Percentiles rank a stretch among this genome's conserved stretches.
Evolutionary conservation across 2,888 invertebrate species (phyloP).

Genomic region (Venusia cambrica): DNA sequence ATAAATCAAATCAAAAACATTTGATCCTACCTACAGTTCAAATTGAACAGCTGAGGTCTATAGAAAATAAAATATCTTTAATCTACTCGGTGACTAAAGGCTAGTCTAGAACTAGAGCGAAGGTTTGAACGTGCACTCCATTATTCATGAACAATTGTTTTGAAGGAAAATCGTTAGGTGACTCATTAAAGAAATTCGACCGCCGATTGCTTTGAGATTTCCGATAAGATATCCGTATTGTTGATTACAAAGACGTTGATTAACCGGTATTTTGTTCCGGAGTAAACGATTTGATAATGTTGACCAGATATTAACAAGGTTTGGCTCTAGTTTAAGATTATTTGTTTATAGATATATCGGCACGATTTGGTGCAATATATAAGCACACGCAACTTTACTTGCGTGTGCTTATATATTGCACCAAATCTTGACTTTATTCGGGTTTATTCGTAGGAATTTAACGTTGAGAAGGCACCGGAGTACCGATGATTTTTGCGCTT

Average conservation of each 20-base stretch:
- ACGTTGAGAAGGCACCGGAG: too few relatives aligned
- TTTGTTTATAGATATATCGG: slow-evolving; percentile 19
- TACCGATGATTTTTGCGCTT: too few relatives aligned
- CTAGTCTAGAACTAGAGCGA: slow-evolving; percentile 58
- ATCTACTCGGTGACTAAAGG: slow-evolving; percentile 24
- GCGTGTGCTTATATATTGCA: too few relatives aligned
- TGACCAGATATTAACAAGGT: slow-evolving; percentile 3
- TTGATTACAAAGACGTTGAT: slow-evolving; percentile 23
- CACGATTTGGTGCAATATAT: too few relatives aligned
- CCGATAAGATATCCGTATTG: slow-evolving; percentile 23
- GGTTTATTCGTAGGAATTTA: too few relatives aligned
- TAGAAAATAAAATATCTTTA: too few relatives aligned
- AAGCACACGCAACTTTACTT: too few relatives aligned
- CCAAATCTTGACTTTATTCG: too few relatives aligned
- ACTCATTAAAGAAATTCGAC: slow-evolving; percentile 72
- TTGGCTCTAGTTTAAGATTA: slow-evolving; percentile 13
- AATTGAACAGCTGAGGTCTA: too few relatives aligned
- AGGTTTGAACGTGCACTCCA: slow-evolving; percentile 53
- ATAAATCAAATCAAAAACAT: slow-evolving; percentile 1
- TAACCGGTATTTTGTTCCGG: slow-evolving; percentile 13
- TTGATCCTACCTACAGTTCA: too few relatives aligned
- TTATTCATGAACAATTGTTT: slow-evolving; percentile 72
- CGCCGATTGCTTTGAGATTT: slow-evolving; percentile 30
- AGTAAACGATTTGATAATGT: neutral
- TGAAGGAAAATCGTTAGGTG: slow-evolving; percentile 75